phyloP scores from a whole-genome alignment of 2,797 vertebrate species.

The Bradypodion pumilum region DNA sequence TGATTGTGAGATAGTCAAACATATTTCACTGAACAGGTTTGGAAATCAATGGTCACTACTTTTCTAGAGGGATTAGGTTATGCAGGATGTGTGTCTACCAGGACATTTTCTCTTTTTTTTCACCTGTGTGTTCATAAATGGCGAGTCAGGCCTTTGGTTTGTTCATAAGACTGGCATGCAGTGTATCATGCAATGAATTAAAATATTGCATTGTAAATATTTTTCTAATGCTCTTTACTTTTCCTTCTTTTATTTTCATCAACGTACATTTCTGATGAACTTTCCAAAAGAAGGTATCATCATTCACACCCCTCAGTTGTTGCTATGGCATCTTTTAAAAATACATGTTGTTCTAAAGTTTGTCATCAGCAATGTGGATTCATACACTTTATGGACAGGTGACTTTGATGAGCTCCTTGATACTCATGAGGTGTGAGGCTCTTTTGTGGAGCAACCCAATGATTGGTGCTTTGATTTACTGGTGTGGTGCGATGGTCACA shows the following conservation, averaged over 20 bases:
- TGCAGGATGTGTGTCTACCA: fast-evolving
- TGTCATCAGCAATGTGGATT: conserved; percentile 52
- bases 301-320: conserved; percentile 52
- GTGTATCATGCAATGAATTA: conserved; percentile 61
- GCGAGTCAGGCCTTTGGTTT: conserved; percentile 53
- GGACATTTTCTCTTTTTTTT: fast-evolving
- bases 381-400: not conserved
- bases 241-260: conserved; percentile 32
- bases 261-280: conserved; percentile 60
- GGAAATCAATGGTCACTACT: conserved; percentile 41
- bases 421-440: conserved; percentile 21
- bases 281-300: conserved; percentile 49
- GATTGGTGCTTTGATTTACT: conserved; percentile 47
- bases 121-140: conserved; percentile 2
- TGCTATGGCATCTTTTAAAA: conserved; percentile 39
- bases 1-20: conserved; percentile 9
- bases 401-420: conserved; percentile 37
- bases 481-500: conserved; percentile 22
- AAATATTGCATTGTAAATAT: conserved; percentile 56
- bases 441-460: not conserved
- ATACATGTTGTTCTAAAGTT: conserved; percentile 40
- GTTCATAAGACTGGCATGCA: conserved; percentile 13
- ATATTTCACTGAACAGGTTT: conserved; percentile 43
- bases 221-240: conserved; percentile 28
- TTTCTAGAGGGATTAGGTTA: not conserved